These are phyloP conservation scores for Ciconia stormi DNA, from an alignment of 2,113 vertebrate species.

Conservation along the genomic window DNA sequence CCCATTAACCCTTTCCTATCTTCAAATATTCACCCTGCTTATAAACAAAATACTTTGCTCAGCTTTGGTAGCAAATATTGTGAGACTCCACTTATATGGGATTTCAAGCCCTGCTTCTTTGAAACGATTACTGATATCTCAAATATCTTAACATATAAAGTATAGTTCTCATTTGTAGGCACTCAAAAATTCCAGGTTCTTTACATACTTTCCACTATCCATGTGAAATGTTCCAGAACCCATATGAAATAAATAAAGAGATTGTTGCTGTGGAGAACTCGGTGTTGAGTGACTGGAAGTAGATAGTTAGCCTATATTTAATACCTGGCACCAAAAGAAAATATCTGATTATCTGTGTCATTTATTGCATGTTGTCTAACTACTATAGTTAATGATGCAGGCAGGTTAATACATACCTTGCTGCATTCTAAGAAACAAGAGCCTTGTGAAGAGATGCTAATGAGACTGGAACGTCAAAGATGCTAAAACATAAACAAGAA, in stretches of 20 bases:
- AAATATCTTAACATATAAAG: neutral
- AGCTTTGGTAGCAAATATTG: neutral
- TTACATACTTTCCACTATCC: neutral
- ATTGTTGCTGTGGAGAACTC: neutral
- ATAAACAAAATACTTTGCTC: neutral
- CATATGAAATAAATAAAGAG: neutral
- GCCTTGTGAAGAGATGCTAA: neutral
- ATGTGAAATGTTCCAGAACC: neutral
- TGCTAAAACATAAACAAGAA: neutral
- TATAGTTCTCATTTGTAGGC: neutral
- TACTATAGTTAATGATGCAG: neutral
- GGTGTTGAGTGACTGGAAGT: neutral
- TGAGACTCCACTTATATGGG: neutral
- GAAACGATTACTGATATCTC: neutral
- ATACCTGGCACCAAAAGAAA: neutral
- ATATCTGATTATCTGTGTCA: neutral
- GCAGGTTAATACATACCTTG: neutral
- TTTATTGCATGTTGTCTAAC: neutral
- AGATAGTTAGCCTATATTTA: neutral
- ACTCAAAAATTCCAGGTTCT: neutral
- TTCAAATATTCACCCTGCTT: neutral
- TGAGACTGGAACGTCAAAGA: neutral
- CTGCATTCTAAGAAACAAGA: neutral
- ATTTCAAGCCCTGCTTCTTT: neutral
- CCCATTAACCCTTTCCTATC: neutral